Evolutionary conservation across 2,888 invertebrate species (phyloP), one percentile per base, ranked within the genome.

Genomic region (Drosophila tanythrix): DNA sequence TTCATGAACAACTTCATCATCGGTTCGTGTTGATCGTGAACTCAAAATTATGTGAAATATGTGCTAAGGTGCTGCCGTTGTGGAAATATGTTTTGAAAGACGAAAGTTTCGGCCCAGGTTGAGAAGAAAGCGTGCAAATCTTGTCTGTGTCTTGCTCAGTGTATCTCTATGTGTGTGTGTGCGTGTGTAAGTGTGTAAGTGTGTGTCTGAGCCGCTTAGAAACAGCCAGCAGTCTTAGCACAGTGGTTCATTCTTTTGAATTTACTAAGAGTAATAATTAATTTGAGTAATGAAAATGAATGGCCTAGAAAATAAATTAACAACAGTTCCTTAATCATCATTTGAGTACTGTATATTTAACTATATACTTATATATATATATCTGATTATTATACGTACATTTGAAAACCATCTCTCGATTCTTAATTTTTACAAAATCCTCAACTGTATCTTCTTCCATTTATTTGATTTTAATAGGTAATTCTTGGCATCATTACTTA

Each of bases 121-220:
- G 76, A 83, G 85, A 85, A 85, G 85, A 85, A 85, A 85, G 85
- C 89, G 85, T 85, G 85, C 89, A 85, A 85, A 85, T 86, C 81
- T 76, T 58, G 52, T 46, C 35, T 43, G 25, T 25, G 35, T 13
- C 25, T 46, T 27, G 25, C 25, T 46, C 25, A 61, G 21, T 46
- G 38, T 58, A 40, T 59, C 18, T 46, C 11, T 38, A 11, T 27
- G 7, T 27, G 27, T 50, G 53, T 36, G 10, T 46, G 48, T 36
- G 50, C 10, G 35, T 36, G 46, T 50, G 53, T 31, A 48, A 3
- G n/a, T 46, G 35, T 21, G 8, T n/a, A 40, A n/a, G 18, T 33
- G 31, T 46, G 31, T 31, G 31, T 31, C 48, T 51, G 56, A 31
- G 51, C 10, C 21, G 51, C 51, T 55, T 62, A 35, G 21, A 52